phyloP scores from a whole-genome alignment of 2,888 invertebrate genomes.

The Thecophora atra region DNA sequence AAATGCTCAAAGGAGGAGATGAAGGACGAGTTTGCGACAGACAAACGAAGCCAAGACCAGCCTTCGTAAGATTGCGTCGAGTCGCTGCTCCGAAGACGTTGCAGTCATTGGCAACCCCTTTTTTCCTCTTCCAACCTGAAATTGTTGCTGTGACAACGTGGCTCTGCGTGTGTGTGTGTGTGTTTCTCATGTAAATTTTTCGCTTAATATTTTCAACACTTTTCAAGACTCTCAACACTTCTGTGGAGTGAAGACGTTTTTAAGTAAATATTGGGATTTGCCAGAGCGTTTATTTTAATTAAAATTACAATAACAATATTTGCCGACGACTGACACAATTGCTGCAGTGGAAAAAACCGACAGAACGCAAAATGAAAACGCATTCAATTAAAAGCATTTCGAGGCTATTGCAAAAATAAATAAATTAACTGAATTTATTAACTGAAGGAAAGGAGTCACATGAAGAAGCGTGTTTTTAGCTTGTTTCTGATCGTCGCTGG shows the following conservation, averaged over 20 bases:
- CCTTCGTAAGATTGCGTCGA: conserved; percentile 22
- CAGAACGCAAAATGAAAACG: conserved; percentile 6
- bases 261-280: conserved; percentile 34
- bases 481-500: too few relatives aligned
- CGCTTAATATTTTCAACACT: conserved; percentile 39
- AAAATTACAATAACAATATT: conserved; percentile 40
- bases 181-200: conserved; percentile 27
- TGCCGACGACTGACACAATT: not conserved
- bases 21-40: not conserved
- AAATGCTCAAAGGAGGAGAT: conserved; percentile 35
- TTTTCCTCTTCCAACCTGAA: not conserved
- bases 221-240: conserved; percentile 4
- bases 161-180: not conserved
- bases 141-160: conserved; percentile 15
- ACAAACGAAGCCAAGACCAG: not conserved
- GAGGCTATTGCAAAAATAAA: conserved; percentile 20
- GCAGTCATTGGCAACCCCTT: conserved; percentile 45
- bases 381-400: conserved; percentile 30
- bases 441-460: too few relatives aligned
- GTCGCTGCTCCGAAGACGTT: conserved; percentile 32
- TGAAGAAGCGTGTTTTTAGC: too few relatives aligned
- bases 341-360: not conserved
- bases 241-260: conserved; percentile 22
- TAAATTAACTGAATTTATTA: not conserved
- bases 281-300: conserved; percentile 39